phyloP scores from a whole-genome alignment of 2,888 invertebrate genomes.

The Caenorhabditis sulstoni region DNA sequence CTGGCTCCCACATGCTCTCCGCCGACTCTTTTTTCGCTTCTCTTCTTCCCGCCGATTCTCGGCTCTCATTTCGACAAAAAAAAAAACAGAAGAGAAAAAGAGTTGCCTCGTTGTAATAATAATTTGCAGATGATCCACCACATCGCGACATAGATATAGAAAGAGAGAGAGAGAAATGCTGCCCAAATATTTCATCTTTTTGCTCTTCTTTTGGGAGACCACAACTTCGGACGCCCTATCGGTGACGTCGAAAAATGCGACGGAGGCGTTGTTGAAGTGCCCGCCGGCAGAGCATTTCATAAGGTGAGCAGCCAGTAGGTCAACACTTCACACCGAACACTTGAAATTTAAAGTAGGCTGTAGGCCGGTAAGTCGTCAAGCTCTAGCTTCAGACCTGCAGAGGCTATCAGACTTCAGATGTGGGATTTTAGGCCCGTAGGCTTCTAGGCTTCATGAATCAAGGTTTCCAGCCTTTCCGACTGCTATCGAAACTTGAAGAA shows the following conservation, averaged over 20 bases:
- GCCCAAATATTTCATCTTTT: constrained; percentile 30
- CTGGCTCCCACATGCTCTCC: neutral
- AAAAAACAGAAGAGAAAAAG: too few relatives aligned
- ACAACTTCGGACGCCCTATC: constrained; percentile 4
- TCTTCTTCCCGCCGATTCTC: neutral
- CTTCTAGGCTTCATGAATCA: too few relatives aligned
- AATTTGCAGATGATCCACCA: constrained; percentile 54
- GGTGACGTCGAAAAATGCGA: constrained; percentile 51
- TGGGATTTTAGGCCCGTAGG: too few relatives aligned
- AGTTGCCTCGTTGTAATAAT: constrained; percentile 20
- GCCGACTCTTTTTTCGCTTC: neutral
- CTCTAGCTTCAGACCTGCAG: too few relatives aligned
- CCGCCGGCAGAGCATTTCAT: constrained; percentile 75
- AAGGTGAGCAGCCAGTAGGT: constrained; percentile 48
- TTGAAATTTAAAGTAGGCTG: too few relatives aligned
- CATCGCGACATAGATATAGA: constrained; percentile 28
- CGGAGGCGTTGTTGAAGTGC: constrained; percentile 69
- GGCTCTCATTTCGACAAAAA: neutral
- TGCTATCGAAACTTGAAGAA: too few relatives aligned
- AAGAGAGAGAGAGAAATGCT: constrained; percentile 34
- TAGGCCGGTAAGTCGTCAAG: too few relatives aligned
- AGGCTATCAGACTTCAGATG: too few relatives aligned
- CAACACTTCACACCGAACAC: too few relatives aligned
- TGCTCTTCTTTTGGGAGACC: constrained; percentile 5
- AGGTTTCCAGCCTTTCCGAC: too few relatives aligned